phyloP scores from a whole-genome alignment of 2,797 vertebrate species.

The Meda fulgida region DNA sequence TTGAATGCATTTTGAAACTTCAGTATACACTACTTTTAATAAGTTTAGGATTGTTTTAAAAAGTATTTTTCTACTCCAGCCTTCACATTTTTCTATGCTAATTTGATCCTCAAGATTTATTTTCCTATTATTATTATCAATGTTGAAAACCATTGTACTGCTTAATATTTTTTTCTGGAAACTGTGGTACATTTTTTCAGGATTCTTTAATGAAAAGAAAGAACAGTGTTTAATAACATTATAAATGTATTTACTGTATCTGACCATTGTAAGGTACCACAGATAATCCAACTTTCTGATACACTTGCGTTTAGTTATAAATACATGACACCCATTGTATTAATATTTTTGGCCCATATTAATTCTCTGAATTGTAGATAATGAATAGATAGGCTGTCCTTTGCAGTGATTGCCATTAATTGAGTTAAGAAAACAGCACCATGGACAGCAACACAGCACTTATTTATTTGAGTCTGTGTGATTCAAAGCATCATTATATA shows the following conservation, averaged over 20 bases:
- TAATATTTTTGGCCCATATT: neutral
- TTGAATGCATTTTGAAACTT: neutral
- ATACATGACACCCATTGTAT: neutral
- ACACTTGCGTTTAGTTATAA: neutral
- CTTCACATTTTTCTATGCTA: neutral
- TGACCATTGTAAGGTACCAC: neutral
- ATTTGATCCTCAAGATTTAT: neutral
- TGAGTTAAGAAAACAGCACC: conserved; percentile 19
- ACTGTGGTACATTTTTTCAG: neutral
- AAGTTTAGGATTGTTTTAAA: too few relatives aligned
- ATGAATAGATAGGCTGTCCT: neutral
- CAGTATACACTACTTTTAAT: neutral
- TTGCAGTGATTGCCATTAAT: neutral
- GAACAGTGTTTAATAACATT: neutral
- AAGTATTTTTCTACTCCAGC: neutral
- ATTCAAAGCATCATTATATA: neutral
- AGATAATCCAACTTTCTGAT: neutral
- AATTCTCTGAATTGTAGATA: neutral
- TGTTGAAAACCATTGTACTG: neutral
- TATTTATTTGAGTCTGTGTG: neutral
- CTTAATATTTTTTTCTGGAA: too few relatives aligned
- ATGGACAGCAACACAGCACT: conserved; percentile 31
- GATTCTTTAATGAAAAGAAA: neutral
- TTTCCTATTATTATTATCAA: neutral
- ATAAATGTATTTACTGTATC: neutral